phyloP scores from a whole-genome alignment of 2,888 invertebrate species.

The Patella pellucida region DNA sequence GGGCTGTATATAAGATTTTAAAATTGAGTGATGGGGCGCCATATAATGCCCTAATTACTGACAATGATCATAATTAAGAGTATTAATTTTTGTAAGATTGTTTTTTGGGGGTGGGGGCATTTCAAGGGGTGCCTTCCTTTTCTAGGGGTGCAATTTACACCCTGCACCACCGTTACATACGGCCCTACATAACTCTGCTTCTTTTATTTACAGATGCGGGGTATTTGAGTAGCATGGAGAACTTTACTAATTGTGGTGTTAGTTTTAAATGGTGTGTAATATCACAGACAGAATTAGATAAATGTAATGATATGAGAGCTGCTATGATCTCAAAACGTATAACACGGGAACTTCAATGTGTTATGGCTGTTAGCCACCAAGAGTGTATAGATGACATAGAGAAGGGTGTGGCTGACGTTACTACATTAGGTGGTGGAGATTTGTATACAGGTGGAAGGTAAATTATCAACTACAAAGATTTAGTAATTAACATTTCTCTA shows the following conservation, averaged over 20 bases:
- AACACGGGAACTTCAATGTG: constrained; percentile 83
- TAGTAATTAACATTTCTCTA: not conserved
- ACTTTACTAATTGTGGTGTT: constrained; percentile 79
- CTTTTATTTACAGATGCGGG: constrained; percentile 41
- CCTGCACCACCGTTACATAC: too few species aligned
- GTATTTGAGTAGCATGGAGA: constrained; percentile 32
- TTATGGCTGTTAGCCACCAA: constrained; percentile 75
- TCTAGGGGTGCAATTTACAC: too few species aligned
- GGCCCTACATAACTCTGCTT: too few species aligned
- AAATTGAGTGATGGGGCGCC: too few species aligned
- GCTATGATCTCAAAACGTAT: constrained; percentile 53
- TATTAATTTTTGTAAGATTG: too few species aligned
- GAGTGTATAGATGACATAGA: constrained; percentile 60
- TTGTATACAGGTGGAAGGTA: constrained; percentile 59
- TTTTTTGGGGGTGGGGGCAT: too few species aligned
- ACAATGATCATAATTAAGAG: too few species aligned
- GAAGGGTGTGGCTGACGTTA: constrained; percentile 58
- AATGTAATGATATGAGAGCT: constrained; percentile 77
- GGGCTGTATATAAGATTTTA: too few species aligned
- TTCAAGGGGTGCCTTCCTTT: too few species aligned
- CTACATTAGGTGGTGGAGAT: constrained; percentile 62
- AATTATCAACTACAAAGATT: constrained; percentile 65
- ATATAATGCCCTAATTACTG: too few species aligned
- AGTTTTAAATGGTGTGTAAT: constrained; percentile 89
- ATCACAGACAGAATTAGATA: constrained; percentile 87